phyloP scores from a whole-genome alignment of 2,113 vertebrate genomes.

The Xyrauchen texanus region DNA sequence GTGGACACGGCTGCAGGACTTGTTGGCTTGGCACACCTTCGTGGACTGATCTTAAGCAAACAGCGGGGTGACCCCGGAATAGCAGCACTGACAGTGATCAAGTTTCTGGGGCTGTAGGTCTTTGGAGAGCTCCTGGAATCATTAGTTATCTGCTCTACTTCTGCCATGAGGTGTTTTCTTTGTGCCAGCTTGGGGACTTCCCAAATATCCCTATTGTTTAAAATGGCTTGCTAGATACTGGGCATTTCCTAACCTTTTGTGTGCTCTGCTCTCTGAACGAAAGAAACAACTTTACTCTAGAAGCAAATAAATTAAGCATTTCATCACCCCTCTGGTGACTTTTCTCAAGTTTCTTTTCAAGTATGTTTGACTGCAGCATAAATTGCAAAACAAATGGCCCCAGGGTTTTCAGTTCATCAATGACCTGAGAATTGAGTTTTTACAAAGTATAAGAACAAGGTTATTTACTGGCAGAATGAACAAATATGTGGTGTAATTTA shows the following conservation, averaged over 20 bases:
- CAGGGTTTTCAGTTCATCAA: slow-evolving; percentile 4
- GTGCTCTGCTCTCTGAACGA: slow-evolving; percentile 1
- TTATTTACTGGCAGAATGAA: not conserved
- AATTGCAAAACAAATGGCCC: slow-evolving; percentile 6
- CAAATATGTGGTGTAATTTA: not conserved
- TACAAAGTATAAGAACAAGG: not conserved
- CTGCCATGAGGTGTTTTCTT: slow-evolving; percentile 59
- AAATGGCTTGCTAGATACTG: slow-evolving; percentile 30
- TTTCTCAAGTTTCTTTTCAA: not conserved
- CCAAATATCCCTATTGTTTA: slow-evolving; percentile 38
- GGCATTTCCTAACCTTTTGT: slow-evolving; percentile 29
- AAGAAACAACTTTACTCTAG: not conserved
- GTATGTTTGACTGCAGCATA: no score
- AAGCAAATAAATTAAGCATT: slow-evolving; percentile 4
- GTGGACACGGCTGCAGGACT: slow-evolving; percentile 43
- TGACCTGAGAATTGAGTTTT: not conserved
- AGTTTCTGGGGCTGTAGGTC: slow-evolving; percentile 44
- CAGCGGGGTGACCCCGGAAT: slow-evolving; percentile 39
- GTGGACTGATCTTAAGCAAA: slow-evolving; percentile 29
- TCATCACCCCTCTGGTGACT: not conserved
- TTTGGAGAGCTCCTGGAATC: slow-evolving; percentile 53
- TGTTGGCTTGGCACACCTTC: slow-evolving; percentile 21
- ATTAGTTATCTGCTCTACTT: slow-evolving; percentile 61
- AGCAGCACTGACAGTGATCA: slow-evolving; percentile 54
- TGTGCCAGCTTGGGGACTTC: slow-evolving; percentile 49